Conservation (phyloP, 2,888 invertebrate species). For the Eupithecia vulgata region DNA sequence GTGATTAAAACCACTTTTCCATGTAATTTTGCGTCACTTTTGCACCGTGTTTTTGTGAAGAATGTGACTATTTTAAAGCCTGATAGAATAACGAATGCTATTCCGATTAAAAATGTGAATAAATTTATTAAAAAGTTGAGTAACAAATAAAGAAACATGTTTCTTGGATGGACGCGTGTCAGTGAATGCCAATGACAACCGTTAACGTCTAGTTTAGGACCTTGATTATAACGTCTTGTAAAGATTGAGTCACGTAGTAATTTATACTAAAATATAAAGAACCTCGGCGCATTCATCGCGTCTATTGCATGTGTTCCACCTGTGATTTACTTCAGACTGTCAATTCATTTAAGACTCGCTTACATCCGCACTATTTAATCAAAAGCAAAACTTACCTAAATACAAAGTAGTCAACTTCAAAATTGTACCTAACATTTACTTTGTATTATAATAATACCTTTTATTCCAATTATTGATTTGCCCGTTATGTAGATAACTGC, state of each 20-base stretch:
- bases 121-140: constrained; percentile 5
- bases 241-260: background rate
- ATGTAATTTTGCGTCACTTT: constrained; percentile 57
- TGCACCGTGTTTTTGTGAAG: constrained; percentile 58
- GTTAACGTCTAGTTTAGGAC: background rate
- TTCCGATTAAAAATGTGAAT: constrained; percentile 11
- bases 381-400: too few species aligned
- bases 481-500: too few species aligned
- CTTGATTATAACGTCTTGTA: background rate
- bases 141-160: constrained; percentile 24
- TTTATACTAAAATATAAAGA: background rate
- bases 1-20: constrained; percentile 89
- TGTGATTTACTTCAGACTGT: background rate
- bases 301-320: background rate
- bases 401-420: too few species aligned
- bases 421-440: too few species aligned
- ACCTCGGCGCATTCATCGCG: background rate
- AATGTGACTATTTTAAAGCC: constrained; percentile 48
- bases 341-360: too few species aligned
- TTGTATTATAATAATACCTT: too few species aligned
- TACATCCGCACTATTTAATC: too few species aligned
- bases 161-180: background rate
- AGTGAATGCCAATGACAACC: constrained; percentile 13
- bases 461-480: too few species aligned
- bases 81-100: constrained; percentile 16